These are phyloP conservation scores for Isichthys henryi DNA, from an alignment of 2,113 vertebrate species.

Conservation along the genomic window DNA sequence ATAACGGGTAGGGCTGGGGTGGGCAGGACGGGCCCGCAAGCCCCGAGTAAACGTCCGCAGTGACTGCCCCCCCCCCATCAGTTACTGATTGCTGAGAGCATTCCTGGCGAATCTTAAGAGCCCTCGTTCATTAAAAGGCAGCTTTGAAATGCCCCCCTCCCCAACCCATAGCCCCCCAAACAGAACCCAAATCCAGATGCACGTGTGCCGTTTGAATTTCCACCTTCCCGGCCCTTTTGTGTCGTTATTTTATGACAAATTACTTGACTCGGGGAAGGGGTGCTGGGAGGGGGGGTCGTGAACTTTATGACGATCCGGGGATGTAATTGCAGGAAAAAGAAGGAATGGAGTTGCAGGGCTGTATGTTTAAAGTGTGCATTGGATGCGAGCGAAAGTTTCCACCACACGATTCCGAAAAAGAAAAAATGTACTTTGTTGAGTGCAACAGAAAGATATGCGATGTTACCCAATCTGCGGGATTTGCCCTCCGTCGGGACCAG, in stretches of 20 bases:
- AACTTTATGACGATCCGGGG: not conserved
- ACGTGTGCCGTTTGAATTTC: not conserved
- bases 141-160: not conserved
- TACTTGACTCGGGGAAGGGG: not conserved
- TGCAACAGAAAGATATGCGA: not conserved
- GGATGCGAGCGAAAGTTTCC: not conserved
- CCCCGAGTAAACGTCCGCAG: not conserved
- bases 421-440: not conserved
- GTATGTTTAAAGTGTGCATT: not conserved
- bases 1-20: not conserved
- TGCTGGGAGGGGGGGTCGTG: not conserved
- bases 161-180: not conserved
- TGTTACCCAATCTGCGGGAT: not conserved
- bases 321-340: not conserved
- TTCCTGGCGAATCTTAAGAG: not conserved
- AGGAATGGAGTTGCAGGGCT: not conserved
- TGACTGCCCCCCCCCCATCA: not conserved
- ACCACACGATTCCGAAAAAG: not conserved
- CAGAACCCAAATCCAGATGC: not conserved
- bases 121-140: not conserved
- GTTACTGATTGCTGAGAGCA: not conserved
- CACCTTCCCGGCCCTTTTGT: not conserved
- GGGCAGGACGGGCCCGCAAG: not conserved
- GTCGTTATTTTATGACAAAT: conserved; percentile 7
- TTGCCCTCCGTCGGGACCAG: not conserved